A percentile compares a stretch with the other conserved stretches of the same genome.
Conservation (phyloP, 2,888 invertebrate species). For the Sericinus montela region DNA sequence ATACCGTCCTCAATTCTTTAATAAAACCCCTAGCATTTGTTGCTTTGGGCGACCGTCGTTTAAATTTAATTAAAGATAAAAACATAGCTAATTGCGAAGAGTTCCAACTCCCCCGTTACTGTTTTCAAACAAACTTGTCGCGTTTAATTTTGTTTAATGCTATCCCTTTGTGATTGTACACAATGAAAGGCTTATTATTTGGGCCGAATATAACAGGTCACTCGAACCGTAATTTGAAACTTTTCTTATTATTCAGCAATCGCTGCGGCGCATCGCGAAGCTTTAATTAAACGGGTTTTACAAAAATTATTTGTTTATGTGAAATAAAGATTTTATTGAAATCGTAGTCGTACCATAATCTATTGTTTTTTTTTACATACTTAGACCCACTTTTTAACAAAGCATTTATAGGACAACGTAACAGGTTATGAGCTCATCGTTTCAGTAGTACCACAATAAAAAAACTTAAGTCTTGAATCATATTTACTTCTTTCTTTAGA, state of each 20-base stretch:
- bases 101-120: neutral
- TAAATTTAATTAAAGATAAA: conserved; percentile 6
- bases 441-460: too few relatives aligned
- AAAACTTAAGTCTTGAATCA: too few relatives aligned
- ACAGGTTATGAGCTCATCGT: too few relatives aligned
- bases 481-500: too few relatives aligned
- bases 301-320: too few relatives aligned
- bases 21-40: neutral
- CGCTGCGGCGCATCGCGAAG: neutral
- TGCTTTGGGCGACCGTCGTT: neutral
- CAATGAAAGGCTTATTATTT: neutral
- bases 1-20: neutral
- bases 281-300: neutral
- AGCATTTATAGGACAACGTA: too few relatives aligned
- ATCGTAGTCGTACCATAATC: too few relatives aligned
- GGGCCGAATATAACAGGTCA: neutral
- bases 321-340: too few relatives aligned
- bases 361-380: too few relatives aligned
- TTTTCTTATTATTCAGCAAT: neutral
- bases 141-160: neutral
- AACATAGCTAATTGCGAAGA: neutral
- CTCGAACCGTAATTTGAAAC: neutral
- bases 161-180: neutral
- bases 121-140: conserved; percentile 1
- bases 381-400: too few relatives aligned